Evolutionary conservation across 2,888 invertebrate species (phyloP), one percentile per base, ranked within the genome.

Genomic region (Microctonus brassicae): DNA sequence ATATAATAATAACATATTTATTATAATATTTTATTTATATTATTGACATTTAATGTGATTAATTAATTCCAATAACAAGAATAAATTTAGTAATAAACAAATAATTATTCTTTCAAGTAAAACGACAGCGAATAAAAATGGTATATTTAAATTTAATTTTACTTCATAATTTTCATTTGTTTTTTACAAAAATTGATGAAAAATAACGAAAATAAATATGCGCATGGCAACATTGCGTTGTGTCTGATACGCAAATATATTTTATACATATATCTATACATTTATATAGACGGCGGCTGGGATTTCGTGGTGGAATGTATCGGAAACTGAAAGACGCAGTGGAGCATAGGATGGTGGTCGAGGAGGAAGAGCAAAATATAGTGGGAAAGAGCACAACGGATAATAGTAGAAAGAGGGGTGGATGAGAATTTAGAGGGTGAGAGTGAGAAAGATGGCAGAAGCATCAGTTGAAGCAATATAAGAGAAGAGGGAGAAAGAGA

Each of bases 291-390:
- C 73, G 74, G 53, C 62, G 75, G 73, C 76, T 74, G 76, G 77
- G 80, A 80, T 78, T 47, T 80, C 76, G 75, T 76, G 77, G 75
- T 73, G 81, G 77, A 80, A 81, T 81, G 80, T 79, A 80, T 81
- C 77, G 80, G 79, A 81, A 75, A 78, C 75, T 78, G 76, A 74
- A 78, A 79, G 81, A 79, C 75, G 73, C 73, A 74, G 76, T 76
- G 74, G 69, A 72, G 70, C 65, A 73, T 67, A 55, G 72, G 76
- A 55, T 52, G 69, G 36, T 61, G 58, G 11, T 24, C 29, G 34
- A n/a, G 62, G 36, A n/a, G 55, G 62, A 29, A 65, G 26, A 17
- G 61, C n/a, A 52, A 42, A 55, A 39, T 11, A 33, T 39, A 42
- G 62, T 57, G 17, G 64, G 72, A 64, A 47, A 39, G 26, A 53